Conservation (phyloP, 2,888 invertebrate species). For the Troides oblongomaculatus region DNA sequence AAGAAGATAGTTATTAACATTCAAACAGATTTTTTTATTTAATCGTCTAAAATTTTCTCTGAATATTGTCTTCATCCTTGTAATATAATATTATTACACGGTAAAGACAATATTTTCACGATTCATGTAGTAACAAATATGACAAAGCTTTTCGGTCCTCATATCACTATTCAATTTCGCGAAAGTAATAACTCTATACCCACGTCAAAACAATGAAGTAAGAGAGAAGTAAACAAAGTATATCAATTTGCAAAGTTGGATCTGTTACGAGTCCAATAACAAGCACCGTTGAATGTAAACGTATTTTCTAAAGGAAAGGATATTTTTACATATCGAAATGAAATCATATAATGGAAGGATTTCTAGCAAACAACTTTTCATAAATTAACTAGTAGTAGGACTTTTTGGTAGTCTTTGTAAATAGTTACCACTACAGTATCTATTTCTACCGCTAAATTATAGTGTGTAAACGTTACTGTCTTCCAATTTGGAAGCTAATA, state of each 20-base stretch:
- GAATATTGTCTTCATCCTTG: too few species aligned
- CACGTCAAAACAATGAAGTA: slow-evolving; percentile 16
- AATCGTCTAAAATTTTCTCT: too few species aligned
- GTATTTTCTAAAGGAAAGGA: neutral
- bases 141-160: neutral
- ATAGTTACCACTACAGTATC: neutral
- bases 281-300: neutral
- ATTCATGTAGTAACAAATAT: neutral
- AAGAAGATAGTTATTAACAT: too few species aligned
- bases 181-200: slow-evolving; percentile 1
- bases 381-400: neutral
- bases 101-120: too few species aligned
- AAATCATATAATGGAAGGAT: neutral
- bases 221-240: slow-evolving; percentile 11
- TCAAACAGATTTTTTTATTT: too few species aligned
- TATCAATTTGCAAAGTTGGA: slow-evolving; percentile 11
- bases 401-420: neutral
- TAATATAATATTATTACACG: too few species aligned
- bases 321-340: neutral
- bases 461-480: too few species aligned
- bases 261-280: slow-evolving; percentile 6
- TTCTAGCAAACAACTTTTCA: too few species aligned
- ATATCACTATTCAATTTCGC: neutral
- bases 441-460: too few species aligned
- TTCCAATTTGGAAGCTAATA: too few species aligned